Base-by-base conservation (phyloP, 2,888 invertebrate genomes). In the Acleris laterana region DNA sequence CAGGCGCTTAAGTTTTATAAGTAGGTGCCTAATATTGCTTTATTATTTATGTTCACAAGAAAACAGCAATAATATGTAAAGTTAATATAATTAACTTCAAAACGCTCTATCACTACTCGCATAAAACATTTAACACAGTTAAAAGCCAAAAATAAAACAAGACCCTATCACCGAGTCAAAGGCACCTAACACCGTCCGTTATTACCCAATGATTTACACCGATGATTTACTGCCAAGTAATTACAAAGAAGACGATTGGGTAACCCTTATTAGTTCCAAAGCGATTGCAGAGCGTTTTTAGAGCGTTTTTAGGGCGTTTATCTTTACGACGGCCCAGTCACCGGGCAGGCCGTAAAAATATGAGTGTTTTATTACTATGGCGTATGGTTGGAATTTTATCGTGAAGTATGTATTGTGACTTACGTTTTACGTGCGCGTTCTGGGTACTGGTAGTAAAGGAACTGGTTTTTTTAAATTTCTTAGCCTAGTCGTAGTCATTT, bases 291-390 rank as follows among this genome's bases (percentile, higher is more conserved):
- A 32, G 61, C 61, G 46, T 19, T 61, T 53, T 61, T 32, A 52
- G 46, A 28, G 52, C 52, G 61, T 32, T 62, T 53, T 62, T 48
- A 28, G 42, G 48, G 48, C 63, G 49, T 57, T 60, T 64, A 64
- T 64, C 60, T 65, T 65, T 65, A 65, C 50, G 60, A 51, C 51
- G 16, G 59, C 38, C 50, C 50, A 62, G 62, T 62, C 55, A 55
- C 50, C 62, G 55, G 32, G 16, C 55, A 38, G 38, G 55, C 38
- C 11, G 59, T 50, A 42, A 22, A 59, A 52, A 42, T 64, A 64
- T 64, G 59, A 60, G 42, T n/a, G 44, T 59, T 60, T 64, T 60
- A 64, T 64, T 60, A 48, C 42, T 49, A 59, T 38, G 64, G 53
- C 20, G 38, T 32, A 17, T 9, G 20, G 59, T 60, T 16, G 57